Conservation (phyloP, 2,888 invertebrate species). For the Parthenolecanium corni region DNA sequence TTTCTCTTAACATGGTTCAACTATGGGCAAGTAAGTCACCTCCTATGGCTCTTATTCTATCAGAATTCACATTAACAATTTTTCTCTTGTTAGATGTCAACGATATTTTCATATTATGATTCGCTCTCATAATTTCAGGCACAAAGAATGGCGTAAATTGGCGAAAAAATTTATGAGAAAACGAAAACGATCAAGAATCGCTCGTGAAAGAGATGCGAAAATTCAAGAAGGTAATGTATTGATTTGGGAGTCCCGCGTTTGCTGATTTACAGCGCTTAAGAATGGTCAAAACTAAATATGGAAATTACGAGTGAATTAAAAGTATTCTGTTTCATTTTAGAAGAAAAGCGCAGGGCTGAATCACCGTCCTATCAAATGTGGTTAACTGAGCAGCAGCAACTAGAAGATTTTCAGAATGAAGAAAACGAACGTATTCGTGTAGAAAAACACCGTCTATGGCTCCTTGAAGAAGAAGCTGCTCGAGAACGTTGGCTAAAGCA, state of each 20-base stretch:
- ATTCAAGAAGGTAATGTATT: conserved; percentile 38
- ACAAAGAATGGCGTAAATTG: conserved; percentile 53
- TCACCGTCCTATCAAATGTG: conserved; percentile 45
- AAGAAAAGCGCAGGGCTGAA: conserved; percentile 38
- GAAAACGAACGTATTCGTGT: conserved; percentile 46
- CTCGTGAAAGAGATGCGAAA: conserved; percentile 46
- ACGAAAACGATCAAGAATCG: conserved; percentile 49
- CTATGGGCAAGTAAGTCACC: too few species aligned
- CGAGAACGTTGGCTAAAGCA: conserved; percentile 52
- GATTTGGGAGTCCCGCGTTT: not conserved
- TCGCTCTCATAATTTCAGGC: conserved; percentile 16
- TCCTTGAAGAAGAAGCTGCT: conserved; percentile 51
- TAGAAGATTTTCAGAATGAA: conserved; percentile 45
- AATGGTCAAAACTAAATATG: too few species aligned
- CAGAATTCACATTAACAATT: too few species aligned
- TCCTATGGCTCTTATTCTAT: too few species aligned
- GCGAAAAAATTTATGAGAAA: conserved; percentile 62
- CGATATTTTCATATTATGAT: too few species aligned
- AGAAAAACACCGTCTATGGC: conserved; percentile 53
- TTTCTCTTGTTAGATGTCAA: too few species aligned
- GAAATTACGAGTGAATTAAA: too few species aligned
- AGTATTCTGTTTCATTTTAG: conserved; percentile 36
- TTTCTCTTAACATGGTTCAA: too few species aligned
- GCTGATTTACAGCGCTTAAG: not conserved
- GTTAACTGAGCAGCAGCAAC: conserved; percentile 44